Conservation (phyloP, 2,797 vertebrate genomes). For the Amniataba percoides region DNA sequence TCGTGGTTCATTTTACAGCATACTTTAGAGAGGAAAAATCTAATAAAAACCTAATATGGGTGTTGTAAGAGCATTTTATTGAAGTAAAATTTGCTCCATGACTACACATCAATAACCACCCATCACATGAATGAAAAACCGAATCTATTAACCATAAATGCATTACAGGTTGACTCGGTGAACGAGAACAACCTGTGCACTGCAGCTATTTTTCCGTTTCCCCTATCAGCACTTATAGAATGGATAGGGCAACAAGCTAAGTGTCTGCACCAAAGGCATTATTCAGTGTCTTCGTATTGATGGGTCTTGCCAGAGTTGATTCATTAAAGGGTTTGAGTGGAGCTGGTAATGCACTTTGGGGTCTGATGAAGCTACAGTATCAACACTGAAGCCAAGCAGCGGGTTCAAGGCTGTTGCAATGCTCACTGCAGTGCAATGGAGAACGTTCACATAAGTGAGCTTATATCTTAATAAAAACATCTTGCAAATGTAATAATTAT, state of each 20-base stretch:
- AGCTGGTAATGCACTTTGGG: constrained; percentile 78
- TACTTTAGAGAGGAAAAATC: constrained; percentile 6
- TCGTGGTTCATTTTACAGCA: constrained; percentile 66
- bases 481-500: not conserved
- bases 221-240: constrained; percentile 75
- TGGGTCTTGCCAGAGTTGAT: constrained; percentile 79
- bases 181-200: constrained; percentile 54
- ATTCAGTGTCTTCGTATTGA: constrained; percentile 83
- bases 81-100: not conserved
- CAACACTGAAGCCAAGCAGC: constrained; percentile 51
- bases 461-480: not conserved
- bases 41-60: constrained; percentile 7
- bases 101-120: not conserved
- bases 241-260: constrained; percentile 73
- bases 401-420: constrained; percentile 19
- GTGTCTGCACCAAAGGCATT: constrained; percentile 77
- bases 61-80: constrained; percentile 8
- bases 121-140: constrained; percentile 16
- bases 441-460: not conserved
- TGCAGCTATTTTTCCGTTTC: constrained; percentile 65
- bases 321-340: constrained; percentile 80
- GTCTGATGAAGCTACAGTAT: constrained; percentile 70
- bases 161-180: constrained; percentile 37
- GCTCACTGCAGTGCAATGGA: constrained; percentile 7
- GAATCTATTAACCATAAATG: constrained; percentile 36